Evolutionary conservation across 2,113 vertebrate species (phyloP), one percentile per base, ranked within the genome.

Genomic region (Hymenochirus boettgeri): DNA sequence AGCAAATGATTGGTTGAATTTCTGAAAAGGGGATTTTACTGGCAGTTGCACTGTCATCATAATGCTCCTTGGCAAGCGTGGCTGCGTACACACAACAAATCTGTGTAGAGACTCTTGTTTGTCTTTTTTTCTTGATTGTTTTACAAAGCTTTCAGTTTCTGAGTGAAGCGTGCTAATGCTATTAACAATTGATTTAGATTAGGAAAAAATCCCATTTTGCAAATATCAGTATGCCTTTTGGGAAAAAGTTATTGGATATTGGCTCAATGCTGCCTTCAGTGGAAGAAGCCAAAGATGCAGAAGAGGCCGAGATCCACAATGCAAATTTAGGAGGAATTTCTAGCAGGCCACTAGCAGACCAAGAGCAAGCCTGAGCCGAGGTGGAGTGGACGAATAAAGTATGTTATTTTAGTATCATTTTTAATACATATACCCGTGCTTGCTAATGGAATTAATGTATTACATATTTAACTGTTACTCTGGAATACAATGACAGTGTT

Each of bases 341-440:
- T 55, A 70, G 74, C 65, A 56, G 69, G 55, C 75, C 74, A 1
- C 73, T 12, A 77, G 74, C 69, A 73, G 77, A 70, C 62, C 77
- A 7, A 58, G 59, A 5, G 66, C 70, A 6, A n/a, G 50, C 17
- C 70, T 65, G 35, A 79, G 79, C 73, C 50, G 74, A 47, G 76
- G 73, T 64, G 78, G 76, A 15, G 72, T 76, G 22, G 71, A 73
- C n/a, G 63, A 35, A 21, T 58, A 75, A 76, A 72, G 80, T 84
- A 70, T 63, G 75, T 70, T 9, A 26, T 17, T 57, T 58, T 3
- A 19, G 15, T 37, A 5, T 33, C 2, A 1, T 48, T 21, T 48
- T 48, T n/a, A n/a, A n/a, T n/a, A n/a, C n/a, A n/a, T n/a, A n/a
- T n/a, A n/a, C n/a, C n/a, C n/a, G n/a, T n/a, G n/a, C n/a, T n/a